phyloP scores from a whole-genome alignment of 2,888 invertebrate genomes.

The Pollenia angustigena region DNA sequence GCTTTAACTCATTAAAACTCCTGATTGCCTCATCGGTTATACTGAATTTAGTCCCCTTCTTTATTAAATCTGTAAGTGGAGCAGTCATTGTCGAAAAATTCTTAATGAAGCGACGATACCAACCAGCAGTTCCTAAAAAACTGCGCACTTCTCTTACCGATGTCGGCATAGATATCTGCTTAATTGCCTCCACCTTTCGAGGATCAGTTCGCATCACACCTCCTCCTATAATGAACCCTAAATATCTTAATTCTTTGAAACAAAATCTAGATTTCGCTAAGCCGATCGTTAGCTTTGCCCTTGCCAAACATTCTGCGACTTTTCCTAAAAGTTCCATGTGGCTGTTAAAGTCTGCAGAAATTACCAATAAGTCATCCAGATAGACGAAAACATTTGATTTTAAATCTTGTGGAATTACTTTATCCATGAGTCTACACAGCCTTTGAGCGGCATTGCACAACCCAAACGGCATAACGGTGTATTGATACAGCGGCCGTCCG shows the following conservation, averaged over 20 bases:
- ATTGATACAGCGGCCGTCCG: constrained; percentile 59
- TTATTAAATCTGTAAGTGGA: too few species aligned
- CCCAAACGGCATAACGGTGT: constrained; percentile 65
- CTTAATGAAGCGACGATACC: too few species aligned
- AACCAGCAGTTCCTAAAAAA: too few species aligned
- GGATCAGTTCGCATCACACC: constrained; percentile 61
- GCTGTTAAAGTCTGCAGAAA: constrained; percentile 52
- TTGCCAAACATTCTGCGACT: constrained; percentile 51
- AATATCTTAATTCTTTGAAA: constrained; percentile 66
- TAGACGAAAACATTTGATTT: constrained; percentile 53
- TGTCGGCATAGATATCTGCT: too few species aligned
- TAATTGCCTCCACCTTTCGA: constrained; percentile 56
- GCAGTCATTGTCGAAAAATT: too few species aligned
- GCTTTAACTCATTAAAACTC: not conserved
- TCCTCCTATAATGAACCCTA: constrained; percentile 59
- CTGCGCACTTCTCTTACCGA: too few species aligned
- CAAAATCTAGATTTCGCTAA: constrained; percentile 61
- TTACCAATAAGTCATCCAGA: constrained; percentile 57
- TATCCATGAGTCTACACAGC: constrained; percentile 72
- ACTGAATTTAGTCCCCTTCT: too few species aligned
- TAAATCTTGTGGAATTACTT: constrained; percentile 44
- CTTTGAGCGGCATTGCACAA: constrained; percentile 64
- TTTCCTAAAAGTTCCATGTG: constrained; percentile 40
- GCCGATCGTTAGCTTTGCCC: constrained; percentile 61
- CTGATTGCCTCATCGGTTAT: not conserved